phyloP scores from a whole-genome alignment of 2,113 vertebrate species.

The Gasterosteus aculeatus region DNA sequence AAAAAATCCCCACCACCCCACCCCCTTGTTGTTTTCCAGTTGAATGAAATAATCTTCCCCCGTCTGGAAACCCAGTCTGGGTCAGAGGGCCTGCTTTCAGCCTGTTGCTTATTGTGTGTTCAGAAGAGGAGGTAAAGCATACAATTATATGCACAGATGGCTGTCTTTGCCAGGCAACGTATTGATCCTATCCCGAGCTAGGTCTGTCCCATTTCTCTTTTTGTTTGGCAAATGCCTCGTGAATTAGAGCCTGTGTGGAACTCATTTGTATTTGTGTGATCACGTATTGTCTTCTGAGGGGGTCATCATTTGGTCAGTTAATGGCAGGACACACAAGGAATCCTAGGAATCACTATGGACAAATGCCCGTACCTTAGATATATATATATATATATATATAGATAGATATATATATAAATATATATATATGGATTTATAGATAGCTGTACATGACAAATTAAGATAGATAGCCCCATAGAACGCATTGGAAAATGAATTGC shows the following conservation, averaged over 20 bases:
- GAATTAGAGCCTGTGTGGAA: constrained; percentile 45
- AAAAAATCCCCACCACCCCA: constrained; percentile 59
- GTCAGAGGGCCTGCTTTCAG: constrained; percentile 83
- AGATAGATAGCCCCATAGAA: neutral
- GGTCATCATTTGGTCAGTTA: constrained; percentile 40
- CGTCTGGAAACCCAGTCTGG: constrained; percentile 82
- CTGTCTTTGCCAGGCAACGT: constrained; percentile 79
- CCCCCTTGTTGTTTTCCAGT: constrained; percentile 85
- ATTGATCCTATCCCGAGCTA: constrained; percentile 73
- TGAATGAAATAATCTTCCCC: constrained; percentile 85
- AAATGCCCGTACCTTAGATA: constrained; percentile 4
- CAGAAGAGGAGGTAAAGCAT: constrained; percentile 78
- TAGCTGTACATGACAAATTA: neutral
- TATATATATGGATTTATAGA: neutral
- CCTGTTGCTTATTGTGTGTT: constrained; percentile 86
- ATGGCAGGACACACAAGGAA: constrained; percentile 3
- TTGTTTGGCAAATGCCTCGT: constrained; percentile 63
- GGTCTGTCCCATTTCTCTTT: constrained; percentile 72
- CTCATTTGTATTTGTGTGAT: constrained; percentile 68
- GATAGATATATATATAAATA: neutral
- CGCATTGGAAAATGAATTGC: neutral
- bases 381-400: neutral
- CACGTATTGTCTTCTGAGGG: constrained; percentile 49
- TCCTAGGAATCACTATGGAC: neutral
- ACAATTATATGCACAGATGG: constrained; percentile 86